Percentiles rank a stretch among this genome's conserved stretches.
These are phyloP conservation scores for Eilema griseolum DNA, from an alignment of 2,888 invertebrate species.

Conservation along the genomic window DNA sequence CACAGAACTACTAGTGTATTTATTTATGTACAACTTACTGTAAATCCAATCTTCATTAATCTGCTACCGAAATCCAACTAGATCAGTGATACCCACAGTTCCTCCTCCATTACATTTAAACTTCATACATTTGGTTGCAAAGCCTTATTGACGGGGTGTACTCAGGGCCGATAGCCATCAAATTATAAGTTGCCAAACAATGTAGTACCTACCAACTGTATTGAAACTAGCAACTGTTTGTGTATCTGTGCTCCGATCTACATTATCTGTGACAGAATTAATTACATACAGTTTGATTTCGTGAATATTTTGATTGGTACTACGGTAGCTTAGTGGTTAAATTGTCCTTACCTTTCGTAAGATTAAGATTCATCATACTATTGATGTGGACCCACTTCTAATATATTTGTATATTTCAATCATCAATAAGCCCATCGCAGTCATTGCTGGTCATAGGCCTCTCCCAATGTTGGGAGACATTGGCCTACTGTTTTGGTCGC, in stretches of 20 bases:
- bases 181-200: constrained; percentile 51
- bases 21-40: too few species aligned
- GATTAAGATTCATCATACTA: too few species aligned
- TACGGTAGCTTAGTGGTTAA: too few species aligned
- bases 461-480: too few species aligned
- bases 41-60: background rate
- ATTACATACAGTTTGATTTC: background rate
- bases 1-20: too few species aligned
- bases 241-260: constrained; percentile 44
- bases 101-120: constrained; percentile 15
- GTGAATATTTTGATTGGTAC: background rate
- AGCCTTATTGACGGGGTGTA: constrained; percentile 19
- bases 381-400: too few species aligned
- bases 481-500: too few species aligned
- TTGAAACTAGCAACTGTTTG: constrained; percentile 46
- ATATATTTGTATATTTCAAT: too few species aligned
- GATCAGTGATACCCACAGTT: background rate
- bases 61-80: background rate
- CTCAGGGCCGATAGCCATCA: constrained; percentile 44
- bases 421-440: too few species aligned
- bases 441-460: too few species aligned
- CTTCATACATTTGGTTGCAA: constrained; percentile 18
- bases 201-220: constrained; percentile 35
- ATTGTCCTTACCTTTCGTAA: too few species aligned
- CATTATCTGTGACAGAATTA: constrained; percentile 15